These are phyloP conservation scores for Pedionomus torquatus DNA, from an alignment of 2,113 vertebrate species.

Conservation along the genomic window DNA sequence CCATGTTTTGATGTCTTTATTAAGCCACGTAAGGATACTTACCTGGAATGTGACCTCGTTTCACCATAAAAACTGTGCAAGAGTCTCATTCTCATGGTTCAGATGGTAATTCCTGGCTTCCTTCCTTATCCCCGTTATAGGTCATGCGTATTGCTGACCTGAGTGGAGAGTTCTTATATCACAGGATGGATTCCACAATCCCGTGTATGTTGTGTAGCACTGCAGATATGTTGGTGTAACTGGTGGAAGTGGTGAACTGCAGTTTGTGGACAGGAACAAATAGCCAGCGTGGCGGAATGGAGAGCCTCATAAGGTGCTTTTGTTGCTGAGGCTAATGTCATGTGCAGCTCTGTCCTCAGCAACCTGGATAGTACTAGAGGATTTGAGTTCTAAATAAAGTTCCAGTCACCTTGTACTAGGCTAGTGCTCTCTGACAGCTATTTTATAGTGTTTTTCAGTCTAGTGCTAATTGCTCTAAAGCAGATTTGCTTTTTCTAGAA, in stretches of 20 bases:
- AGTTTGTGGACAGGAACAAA: rapidly evolving
- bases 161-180: background rate
- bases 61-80: background rate
- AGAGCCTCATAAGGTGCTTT: background rate
- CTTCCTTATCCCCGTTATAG: background rate
- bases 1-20: background rate
- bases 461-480: background rate
- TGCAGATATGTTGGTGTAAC: background rate
- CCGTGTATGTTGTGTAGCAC: rapidly evolving
- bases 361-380: too few relatives aligned
- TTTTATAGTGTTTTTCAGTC: background rate
- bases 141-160: background rate
- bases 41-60: background rate
- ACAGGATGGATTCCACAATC: background rate
- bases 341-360: background rate
- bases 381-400: background rate
- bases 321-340: background rate
- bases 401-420: background rate
- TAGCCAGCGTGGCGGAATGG: background rate
- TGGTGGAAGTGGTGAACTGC: background rate
- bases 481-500: background rate
- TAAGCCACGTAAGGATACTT: background rate
- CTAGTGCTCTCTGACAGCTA: background rate
- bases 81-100: background rate
- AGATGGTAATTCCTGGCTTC: background rate